Conservation (phyloP, 2,888 invertebrate species). For the Enoplolaimus lenunculus region DNA sequence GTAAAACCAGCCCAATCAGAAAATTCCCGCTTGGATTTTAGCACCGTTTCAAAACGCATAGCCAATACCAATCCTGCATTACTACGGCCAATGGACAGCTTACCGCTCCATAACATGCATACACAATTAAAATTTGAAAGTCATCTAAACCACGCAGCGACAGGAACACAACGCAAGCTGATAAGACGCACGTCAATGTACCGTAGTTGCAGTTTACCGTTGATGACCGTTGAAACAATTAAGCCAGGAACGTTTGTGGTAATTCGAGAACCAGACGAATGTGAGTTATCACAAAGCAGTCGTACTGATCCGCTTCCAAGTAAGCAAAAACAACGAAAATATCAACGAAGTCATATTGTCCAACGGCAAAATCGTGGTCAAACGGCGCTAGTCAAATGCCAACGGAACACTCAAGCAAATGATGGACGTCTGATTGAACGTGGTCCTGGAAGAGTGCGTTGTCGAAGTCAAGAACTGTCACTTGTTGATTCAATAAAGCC, state of each 20-base stretch:
- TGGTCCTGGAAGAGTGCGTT: too few species aligned
- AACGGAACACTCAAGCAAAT: background rate
- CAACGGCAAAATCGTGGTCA: too few species aligned
- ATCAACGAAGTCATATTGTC: background rate
- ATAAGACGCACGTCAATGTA: background rate
- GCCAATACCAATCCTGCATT: too few species aligned
- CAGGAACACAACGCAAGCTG: background rate
- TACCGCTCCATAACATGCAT: too few species aligned
- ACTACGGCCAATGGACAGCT: too few species aligned
- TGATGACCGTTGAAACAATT: background rate
- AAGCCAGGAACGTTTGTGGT: conserved; percentile 6
- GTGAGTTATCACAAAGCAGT: background rate
- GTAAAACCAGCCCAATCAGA: too few species aligned
- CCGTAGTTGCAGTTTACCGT: conserved; percentile 14
- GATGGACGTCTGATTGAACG: background rate
- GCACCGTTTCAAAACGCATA: too few species aligned
- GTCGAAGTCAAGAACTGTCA: background rate
- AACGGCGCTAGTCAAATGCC: background rate
- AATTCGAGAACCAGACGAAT: background rate
- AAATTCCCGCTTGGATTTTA: too few species aligned
- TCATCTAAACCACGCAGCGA: too few species aligned
- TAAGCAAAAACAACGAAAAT: background rate
- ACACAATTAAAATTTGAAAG: too few species aligned
- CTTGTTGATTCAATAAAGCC: background rate
- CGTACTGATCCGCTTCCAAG: background rate